A percentile compares a stretch with the other conserved stretches of the same genome.
Conservation (phyloP, 2,113 vertebrate genomes). For the Fulica atra region DNA sequence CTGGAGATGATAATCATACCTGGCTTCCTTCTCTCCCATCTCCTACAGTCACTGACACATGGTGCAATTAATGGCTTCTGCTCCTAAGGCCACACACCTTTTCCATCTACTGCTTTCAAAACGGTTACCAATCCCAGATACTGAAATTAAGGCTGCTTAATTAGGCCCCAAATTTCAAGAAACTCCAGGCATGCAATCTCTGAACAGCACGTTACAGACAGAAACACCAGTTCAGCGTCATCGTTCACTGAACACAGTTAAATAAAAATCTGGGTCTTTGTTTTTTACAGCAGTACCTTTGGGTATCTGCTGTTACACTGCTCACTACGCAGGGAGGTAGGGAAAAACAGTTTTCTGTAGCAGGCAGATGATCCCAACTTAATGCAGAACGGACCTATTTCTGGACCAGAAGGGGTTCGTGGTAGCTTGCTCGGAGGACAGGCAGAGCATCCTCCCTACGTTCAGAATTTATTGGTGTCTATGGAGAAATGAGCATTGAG, state of each 20-base stretch:
- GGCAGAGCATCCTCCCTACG: background rate
- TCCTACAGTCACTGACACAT: background rate
- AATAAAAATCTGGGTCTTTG: background rate
- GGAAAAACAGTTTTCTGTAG: background rate
- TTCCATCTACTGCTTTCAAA: background rate
- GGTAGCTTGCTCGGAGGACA: background rate
- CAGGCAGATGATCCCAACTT: rapidly evolving
- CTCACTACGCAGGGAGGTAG: rapidly evolving
- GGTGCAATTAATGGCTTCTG: background rate
- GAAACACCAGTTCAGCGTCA: background rate
- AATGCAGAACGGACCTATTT: rapidly evolving
- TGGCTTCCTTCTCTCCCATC: background rate
- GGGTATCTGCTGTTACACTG: rapidly evolving
- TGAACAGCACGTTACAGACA: background rate
- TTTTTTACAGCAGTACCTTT: background rate
- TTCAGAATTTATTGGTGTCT: background rate
- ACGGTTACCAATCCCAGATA: background rate
- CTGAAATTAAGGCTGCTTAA: background rate
- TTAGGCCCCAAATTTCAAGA: background rate
- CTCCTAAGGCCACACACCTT: background rate
- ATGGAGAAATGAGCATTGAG: background rate
- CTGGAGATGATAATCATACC: background rate
- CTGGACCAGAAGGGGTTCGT: background rate
- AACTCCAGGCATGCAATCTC: background rate
- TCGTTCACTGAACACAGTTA: background rate